phyloP scores from a whole-genome alignment of 2,888 invertebrate species.

The Cordilura impudica region DNA sequence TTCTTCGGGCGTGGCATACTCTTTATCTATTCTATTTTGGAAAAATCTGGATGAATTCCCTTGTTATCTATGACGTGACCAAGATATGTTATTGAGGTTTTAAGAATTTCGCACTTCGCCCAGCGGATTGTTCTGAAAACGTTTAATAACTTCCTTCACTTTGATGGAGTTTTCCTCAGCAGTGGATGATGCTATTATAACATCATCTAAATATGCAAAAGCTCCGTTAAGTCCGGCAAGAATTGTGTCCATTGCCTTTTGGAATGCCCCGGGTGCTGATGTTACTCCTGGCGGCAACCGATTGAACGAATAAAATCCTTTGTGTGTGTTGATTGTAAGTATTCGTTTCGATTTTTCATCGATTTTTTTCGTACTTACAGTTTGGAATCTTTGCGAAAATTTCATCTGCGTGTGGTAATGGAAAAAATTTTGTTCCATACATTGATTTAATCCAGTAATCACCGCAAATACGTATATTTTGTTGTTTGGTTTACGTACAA shows the following conservation, averaged over 20 bases:
- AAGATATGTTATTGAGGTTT: no score
- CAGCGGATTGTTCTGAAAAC: slow-evolving; percentile 20
- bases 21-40: slow-evolving; percentile 14
- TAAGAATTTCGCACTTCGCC: slow-evolving; percentile 24
- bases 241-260: not conserved
- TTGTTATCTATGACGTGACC: slow-evolving; percentile 22
- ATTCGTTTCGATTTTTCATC: not conserved
- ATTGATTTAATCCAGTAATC: slow-evolving; percentile 33
- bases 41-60: slow-evolving; percentile 27
- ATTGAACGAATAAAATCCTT: not conserved
- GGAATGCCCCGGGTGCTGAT: not conserved
- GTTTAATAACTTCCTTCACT: slow-evolving; percentile 4
- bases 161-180: not conserved
- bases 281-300: not conserved
- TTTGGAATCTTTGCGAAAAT: slow-evolving; percentile 33
- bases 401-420: slow-evolving; percentile 36
- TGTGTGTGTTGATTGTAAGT: not conserved
- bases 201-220: not conserved
- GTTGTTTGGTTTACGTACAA: not conserved
- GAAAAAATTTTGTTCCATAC: slow-evolving; percentile 25
- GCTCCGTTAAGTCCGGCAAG: slow-evolving; percentile 12
- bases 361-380: not conserved
- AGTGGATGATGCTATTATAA: slow-evolving; percentile 22
- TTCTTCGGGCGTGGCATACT: slow-evolving; percentile 34
- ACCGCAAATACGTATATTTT: slow-evolving; percentile 23